These are phyloP conservation scores for Oncorhynchus gorbuscha DNA, from an alignment of 2,113 vertebrate genomes.

Conservation along the genomic window DNA sequence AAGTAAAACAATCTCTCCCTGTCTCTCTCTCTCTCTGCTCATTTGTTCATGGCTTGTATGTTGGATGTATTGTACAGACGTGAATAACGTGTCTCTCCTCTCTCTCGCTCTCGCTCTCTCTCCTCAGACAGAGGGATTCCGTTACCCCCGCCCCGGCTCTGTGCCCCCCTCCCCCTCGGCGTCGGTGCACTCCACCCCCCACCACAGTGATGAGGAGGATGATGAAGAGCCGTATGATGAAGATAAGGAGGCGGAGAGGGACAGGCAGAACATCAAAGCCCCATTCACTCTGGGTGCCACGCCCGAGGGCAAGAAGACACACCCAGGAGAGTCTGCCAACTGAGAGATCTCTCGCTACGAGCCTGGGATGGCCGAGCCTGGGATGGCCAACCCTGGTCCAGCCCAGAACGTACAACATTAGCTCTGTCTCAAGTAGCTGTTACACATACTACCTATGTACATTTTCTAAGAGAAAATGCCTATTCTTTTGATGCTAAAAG, in stretches of 20 bases:
- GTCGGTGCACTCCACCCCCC: constrained; percentile 88
- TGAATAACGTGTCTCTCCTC: not conserved
- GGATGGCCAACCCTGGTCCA: not conserved
- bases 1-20: not conserved
- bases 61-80: not conserved
- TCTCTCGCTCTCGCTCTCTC: constrained; percentile 1
- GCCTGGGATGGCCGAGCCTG: not conserved
- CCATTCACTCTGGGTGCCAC: constrained; percentile 73
- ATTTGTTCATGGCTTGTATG: not conserved
- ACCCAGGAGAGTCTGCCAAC: constrained; percentile 80
- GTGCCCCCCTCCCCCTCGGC: constrained; percentile 92
- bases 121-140: constrained; percentile 86
- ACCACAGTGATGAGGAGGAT: constrained; percentile 83
- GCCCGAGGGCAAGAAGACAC: constrained; percentile 78
- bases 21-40: not conserved
- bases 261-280: constrained; percentile 88
- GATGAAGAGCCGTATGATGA: constrained; percentile 85
- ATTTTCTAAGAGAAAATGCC: not conserved
- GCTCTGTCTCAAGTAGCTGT: not conserved
- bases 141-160: constrained; percentile 85
- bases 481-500: too few species aligned
- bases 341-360: constrained; percentile 19
- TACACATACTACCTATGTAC: not conserved
- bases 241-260: constrained; percentile 89
- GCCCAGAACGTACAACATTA: not conserved